These are phyloP conservation scores for Drosophila mayri DNA, from an alignment of 1,140 invertebrate genomes.

Conservation along the genomic window DNA sequence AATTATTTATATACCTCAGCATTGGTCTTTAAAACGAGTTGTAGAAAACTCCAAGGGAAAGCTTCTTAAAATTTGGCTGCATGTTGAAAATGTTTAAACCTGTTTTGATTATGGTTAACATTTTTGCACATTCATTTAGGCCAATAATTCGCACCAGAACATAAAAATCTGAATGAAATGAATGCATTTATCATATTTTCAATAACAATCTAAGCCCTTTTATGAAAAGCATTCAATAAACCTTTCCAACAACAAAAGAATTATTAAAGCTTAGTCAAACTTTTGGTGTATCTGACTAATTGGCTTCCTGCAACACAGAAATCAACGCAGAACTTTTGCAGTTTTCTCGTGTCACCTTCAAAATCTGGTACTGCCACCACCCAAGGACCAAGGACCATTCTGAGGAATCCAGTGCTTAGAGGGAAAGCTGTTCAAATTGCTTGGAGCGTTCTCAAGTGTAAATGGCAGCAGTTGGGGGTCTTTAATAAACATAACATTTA, in stretches of 20 bases:
- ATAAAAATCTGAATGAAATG: too few species aligned
- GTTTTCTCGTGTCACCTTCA: slow-evolving; percentile 34
- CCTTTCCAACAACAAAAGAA: not conserved
- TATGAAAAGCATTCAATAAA: not conserved
- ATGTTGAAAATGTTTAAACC: not conserved
- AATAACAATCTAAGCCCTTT: not conserved
- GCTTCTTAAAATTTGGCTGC: too few species aligned
- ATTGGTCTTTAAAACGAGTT: not conserved
- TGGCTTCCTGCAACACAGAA: slow-evolving; percentile 28
- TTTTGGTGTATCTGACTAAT: slow-evolving; percentile 24
- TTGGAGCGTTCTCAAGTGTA: slow-evolving; percentile 48
- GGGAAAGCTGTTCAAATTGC: slow-evolving; percentile 22
- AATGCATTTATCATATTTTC: not conserved
- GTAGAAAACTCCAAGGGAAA: not conserved
- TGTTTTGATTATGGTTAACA: not conserved
- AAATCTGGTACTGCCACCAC: not conserved
- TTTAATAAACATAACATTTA: slow-evolving; percentile 77
- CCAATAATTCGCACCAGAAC: not conserved
- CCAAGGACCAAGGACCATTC: not conserved
- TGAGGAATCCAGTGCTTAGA: slow-evolving; percentile 2
- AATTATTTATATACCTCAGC: slow-evolving; percentile 1
- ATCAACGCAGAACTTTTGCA: slow-evolving; percentile 18
- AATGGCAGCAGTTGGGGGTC: slow-evolving; percentile 53
- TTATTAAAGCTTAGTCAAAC: not conserved
- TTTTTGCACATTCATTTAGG: not conserved